Conservation (phyloP, 2,113 vertebrate genomes). For the Corydoras sp. region DNA sequence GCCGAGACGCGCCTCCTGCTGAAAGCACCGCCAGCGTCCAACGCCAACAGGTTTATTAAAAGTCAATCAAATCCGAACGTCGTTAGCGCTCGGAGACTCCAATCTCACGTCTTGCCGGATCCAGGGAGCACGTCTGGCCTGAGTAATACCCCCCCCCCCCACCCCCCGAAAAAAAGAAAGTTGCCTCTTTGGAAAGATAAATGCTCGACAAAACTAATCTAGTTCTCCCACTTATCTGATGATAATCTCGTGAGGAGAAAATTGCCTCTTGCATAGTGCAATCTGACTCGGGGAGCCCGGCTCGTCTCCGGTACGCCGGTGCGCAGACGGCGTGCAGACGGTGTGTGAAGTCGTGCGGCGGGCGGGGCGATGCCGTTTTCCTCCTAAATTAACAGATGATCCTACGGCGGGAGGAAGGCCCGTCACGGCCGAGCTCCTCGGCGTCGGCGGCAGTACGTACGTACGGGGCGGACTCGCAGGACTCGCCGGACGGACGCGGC, state of each 20-base stretch:
- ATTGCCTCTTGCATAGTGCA: slow-evolving; percentile 31
- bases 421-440: slow-evolving; percentile 1
- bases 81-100: slow-evolving; percentile 5
- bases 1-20: neutral
- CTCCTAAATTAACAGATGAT: slow-evolving; percentile 16
- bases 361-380: slow-evolving; percentile 6
- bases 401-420: neutral
- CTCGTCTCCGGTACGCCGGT: slow-evolving; percentile 14
- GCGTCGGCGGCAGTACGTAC: neutral
- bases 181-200: slow-evolving; percentile 32
- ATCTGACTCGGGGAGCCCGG: neutral
- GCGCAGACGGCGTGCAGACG: neutral
- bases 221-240: slow-evolving; percentile 35
- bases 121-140: slow-evolving; percentile 20
- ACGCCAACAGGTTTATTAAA: slow-evolving; percentile 25
- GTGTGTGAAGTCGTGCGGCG: neutral
- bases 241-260: slow-evolving; percentile 39
- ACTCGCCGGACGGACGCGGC: slow-evolving; percentile 7
- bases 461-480: neutral
- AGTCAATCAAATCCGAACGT: slow-evolving; percentile 29
- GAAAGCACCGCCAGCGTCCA: neutral
- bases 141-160: slow-evolving; percentile 9
- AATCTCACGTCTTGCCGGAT: neutral
- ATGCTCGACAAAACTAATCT: slow-evolving; percentile 35
- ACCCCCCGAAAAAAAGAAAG: slow-evolving; percentile 12